phyloP scores from a whole-genome alignment of 2,113 vertebrate species.

The Pachyramphus minor region DNA sequence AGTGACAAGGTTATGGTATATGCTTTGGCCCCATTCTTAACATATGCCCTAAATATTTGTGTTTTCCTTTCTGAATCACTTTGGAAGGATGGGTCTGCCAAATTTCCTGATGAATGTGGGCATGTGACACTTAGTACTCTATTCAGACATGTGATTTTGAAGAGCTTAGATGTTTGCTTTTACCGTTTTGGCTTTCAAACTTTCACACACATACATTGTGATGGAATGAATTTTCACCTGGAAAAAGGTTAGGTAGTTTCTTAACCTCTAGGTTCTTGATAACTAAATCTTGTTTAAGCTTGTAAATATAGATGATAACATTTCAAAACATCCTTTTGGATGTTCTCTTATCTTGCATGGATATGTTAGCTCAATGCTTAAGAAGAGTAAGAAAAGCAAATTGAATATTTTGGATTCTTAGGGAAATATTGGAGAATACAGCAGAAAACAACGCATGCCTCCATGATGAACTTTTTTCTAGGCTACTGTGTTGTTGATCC shows the following conservation, averaged over 20 bases:
- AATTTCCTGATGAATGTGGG: neutral
- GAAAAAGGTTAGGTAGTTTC: neutral
- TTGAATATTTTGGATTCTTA: accelerated
- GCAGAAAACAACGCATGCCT: neutral
- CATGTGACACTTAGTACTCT: neutral
- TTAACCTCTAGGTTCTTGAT: neutral
- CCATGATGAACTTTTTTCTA: neutral
- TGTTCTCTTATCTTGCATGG: neutral
- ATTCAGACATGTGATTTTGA: neutral
- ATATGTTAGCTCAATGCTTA: neutral
- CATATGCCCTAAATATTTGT: neutral
- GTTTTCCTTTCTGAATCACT: neutral
- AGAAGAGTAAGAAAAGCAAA: neutral
- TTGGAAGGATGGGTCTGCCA: neutral
- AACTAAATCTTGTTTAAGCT: neutral
- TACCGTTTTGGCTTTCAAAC: neutral
- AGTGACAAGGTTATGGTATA: neutral
- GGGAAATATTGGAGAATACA: neutral
- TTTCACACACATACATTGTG: neutral
- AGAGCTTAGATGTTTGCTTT: neutral
- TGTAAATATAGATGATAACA: neutral
- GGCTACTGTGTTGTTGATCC: neutral
- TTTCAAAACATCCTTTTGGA: neutral
- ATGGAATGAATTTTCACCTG: neutral
- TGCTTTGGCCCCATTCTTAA: neutral